Percentiles rank a stretch among this genome's conserved stretches.
Conservation (phyloP, 2,888 invertebrate species). For the Ctenicera cuprea region DNA sequence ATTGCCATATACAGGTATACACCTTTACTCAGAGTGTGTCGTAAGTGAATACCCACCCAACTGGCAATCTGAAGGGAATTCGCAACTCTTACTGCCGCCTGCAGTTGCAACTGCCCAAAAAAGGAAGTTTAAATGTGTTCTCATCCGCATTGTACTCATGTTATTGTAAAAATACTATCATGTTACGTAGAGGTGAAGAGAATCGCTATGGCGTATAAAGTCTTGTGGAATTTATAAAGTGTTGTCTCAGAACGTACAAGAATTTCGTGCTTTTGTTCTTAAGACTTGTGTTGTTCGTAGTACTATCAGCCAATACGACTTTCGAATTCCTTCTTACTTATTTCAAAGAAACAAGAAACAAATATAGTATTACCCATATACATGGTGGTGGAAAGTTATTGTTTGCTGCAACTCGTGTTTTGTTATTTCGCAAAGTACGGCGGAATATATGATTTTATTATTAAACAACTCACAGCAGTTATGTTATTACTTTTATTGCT, state of each 20-base stretch:
- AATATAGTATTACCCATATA: too few species aligned
- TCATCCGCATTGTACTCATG: constrained; percentile 39
- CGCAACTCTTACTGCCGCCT: constrained; percentile 31
- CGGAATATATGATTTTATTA: too few species aligned
- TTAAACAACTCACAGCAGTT: too few species aligned
- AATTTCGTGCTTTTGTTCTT: too few species aligned
- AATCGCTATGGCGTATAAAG: constrained; percentile 2
- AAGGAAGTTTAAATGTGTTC: constrained; percentile 40
- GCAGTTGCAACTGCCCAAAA: constrained; percentile 32
- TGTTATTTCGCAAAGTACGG: too few species aligned
- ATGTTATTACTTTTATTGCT: too few species aligned
- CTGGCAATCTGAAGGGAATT: constrained; percentile 41
- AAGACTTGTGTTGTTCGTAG: too few species aligned
- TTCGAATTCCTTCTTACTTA: too few species aligned
- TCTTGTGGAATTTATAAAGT: neutral
- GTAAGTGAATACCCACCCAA: constrained; percentile 44
- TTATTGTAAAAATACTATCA: constrained; percentile 29
- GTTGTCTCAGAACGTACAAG: neutral
- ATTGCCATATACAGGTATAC: constrained; percentile 43
- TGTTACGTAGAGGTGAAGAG: constrained; percentile 12
- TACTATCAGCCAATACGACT: too few species aligned
- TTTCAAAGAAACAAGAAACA: too few species aligned
- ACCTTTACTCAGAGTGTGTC: constrained; percentile 36
- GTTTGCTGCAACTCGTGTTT: too few species aligned
- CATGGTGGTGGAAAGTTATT: too few species aligned